Evolutionary conservation across 2,888 invertebrate genomes (phyloP), one percentile per base, ranked within the genome.

Genomic region (Yponomeuta malinellus): DNA sequence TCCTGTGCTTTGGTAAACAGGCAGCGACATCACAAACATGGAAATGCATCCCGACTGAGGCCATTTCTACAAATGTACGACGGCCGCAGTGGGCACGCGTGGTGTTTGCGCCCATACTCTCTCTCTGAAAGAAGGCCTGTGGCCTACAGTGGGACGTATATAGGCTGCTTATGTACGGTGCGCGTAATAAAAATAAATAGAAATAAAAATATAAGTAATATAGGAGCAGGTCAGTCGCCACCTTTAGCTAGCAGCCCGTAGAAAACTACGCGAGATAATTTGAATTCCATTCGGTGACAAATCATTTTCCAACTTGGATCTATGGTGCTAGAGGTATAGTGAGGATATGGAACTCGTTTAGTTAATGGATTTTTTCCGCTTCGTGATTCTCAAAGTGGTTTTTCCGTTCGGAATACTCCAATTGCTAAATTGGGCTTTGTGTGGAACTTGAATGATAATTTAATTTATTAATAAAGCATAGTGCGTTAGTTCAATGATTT

Each of bases 311-410:
- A 23, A 6, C 15, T 37, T 15, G 12, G 31, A 23, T 37, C 37
- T 15, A 67, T 31, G n/a, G 6, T 52, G 52, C 52, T 52, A 12
- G 33, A 33, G 33, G 33, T 33, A 52, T 8, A 52, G 52, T 12
- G 10, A 52, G 52, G 33, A 33, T 2, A 52, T 12, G 52, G 52
- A 52, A 52, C 31, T 31, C 33, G 33, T 67, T 67, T 67, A 67
- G 67, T 31, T 67, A 66, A 67, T 67, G 67, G 67, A n/a, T 67
- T 67, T 67, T 23, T 67, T 67, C 43, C 52, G 52, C 52, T 52
- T 12, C 6, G 52, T 52, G 52, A 52, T 10, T 52, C 52, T 52
- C 6, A 52, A 52, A 52, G 52, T 52, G 52, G 10, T 52, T 52
- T 52, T 3, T 12, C 10, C 52, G 10, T 52, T 52, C 52, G 52